A percentile compares a stretch with the other conserved stretches of the same genome.
These are phyloP conservation scores for Acipenser transmontanus DNA, from an alignment of 2,797 vertebrate genomes.

Conservation along the genomic window DNA sequence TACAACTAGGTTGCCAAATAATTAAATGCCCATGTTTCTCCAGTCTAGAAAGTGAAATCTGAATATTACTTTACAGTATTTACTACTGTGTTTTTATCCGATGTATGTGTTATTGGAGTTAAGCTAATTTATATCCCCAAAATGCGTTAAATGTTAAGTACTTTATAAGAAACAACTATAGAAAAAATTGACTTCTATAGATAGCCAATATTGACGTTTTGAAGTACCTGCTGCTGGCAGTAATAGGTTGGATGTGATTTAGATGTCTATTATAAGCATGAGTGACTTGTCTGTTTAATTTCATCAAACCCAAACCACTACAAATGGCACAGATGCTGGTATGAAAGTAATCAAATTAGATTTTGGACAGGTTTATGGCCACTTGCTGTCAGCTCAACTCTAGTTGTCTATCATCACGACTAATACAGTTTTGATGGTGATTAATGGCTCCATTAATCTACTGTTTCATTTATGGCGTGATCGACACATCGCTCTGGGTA, in stretches of 20 bases:
- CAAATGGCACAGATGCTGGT: constrained; percentile 87
- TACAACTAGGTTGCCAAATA: no score
- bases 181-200: no score
- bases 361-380: constrained; percentile 98
- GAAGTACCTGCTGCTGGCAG: constrained; percentile 53
- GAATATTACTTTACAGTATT: no score
- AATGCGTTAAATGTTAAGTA: no score
- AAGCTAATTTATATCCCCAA: no score
- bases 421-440: constrained; percentile 90
- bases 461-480: constrained; percentile 74
- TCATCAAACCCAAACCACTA: constrained; percentile 76
- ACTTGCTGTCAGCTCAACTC: constrained; percentile 93
- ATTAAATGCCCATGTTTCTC: no score
- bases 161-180: no score
- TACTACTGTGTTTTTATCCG: no score
- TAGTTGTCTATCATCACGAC: constrained; percentile 71
- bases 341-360: constrained; percentile 98
- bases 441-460: constrained; percentile 95
- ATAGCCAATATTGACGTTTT: not conserved
- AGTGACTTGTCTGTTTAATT: constrained; percentile 85
- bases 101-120: no score
- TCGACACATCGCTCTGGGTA: constrained; percentile 73
- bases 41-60: no score
- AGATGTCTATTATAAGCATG: constrained; percentile 82
- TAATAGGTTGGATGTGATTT: constrained; percentile 68